phyloP scores from a whole-genome alignment of 64 coral and sea anemone genomes.

The Dendrophyllia cribrosa region DNA sequence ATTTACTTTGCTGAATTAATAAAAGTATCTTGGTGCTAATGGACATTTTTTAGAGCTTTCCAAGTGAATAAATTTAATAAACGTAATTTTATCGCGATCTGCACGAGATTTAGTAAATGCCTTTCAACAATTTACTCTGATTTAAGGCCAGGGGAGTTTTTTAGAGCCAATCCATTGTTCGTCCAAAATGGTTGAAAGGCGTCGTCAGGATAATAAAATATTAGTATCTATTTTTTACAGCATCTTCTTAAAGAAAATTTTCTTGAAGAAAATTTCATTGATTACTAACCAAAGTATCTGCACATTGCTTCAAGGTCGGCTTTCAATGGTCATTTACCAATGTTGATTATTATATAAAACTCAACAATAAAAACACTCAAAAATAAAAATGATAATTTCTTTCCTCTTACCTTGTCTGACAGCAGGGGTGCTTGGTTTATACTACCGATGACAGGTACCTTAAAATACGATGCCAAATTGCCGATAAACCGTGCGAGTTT shows the following conservation, averaged over 20 bases:
- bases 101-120: too few species aligned
- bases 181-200: neutral
- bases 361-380: neutral
- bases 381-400: neutral
- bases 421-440: constrained; percentile 39
- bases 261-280: too few species aligned
- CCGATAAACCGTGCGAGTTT: constrained; percentile 61
- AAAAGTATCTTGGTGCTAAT: neutral
- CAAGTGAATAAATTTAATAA: too few species aligned
- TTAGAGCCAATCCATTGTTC: neutral
- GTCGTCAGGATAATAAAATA: neutral
- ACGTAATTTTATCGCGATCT: too few species aligned
- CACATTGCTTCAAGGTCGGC: neutral
- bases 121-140: too few species aligned
- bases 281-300: neutral
- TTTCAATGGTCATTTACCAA: neutral
- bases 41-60: neutral
- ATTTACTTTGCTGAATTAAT: constrained; percentile 31
- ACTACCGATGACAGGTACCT: constrained; percentile 70
- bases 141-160: neutral
- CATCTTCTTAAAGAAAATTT: too few species aligned
- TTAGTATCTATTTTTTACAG: too few species aligned
- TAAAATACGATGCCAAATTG: constrained; percentile 75
- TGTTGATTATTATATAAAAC: neutral
- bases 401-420: constrained; percentile 69